Conservation (phyloP, 2,888 invertebrate genomes). For the Drosophila lutescens region DNA sequence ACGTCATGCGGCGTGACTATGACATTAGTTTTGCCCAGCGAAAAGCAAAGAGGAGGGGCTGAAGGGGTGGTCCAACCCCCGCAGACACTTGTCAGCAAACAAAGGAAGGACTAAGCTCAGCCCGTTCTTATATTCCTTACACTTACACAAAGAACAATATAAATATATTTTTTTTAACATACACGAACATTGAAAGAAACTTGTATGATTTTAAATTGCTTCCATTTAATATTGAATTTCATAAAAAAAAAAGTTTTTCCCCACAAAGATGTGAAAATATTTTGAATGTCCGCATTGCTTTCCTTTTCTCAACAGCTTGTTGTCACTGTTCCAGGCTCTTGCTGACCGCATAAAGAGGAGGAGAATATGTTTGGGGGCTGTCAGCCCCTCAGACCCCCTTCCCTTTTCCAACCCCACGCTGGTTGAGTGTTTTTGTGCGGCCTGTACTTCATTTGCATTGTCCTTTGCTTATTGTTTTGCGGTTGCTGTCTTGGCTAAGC, state of each 20-base stretch:
- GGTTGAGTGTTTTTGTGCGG: conserved; percentile 10
- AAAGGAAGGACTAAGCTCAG: conserved; percentile 51
- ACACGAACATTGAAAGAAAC: background rate
- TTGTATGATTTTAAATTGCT: too few species aligned
- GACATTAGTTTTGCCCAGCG: conserved; percentile 64
- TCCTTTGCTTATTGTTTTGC: conserved; percentile 71
- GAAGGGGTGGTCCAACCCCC: background rate
- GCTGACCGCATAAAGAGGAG: background rate
- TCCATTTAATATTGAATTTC: too few species aligned
- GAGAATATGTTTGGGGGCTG: background rate
- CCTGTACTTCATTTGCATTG: conserved; percentile 71
- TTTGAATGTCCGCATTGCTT: background rate
- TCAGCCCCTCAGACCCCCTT: background rate
- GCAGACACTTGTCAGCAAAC: conserved; percentile 55
- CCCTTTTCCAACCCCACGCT: background rate
- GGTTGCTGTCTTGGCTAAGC: conserved; percentile 67
- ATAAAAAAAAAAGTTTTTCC: too few species aligned
- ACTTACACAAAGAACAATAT: background rate
- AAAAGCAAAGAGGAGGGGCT: background rate
- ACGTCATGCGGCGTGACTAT: conserved; percentile 71
- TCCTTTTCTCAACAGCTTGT: background rate
- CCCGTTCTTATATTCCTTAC: background rate
- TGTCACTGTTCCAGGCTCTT: background rate
- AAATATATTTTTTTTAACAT: background rate
- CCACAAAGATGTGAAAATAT: background rate